These are phyloP conservation scores for Clarias fuscus DNA, from an alignment of 2,797 vertebrate species.

Conservation along the genomic window DNA sequence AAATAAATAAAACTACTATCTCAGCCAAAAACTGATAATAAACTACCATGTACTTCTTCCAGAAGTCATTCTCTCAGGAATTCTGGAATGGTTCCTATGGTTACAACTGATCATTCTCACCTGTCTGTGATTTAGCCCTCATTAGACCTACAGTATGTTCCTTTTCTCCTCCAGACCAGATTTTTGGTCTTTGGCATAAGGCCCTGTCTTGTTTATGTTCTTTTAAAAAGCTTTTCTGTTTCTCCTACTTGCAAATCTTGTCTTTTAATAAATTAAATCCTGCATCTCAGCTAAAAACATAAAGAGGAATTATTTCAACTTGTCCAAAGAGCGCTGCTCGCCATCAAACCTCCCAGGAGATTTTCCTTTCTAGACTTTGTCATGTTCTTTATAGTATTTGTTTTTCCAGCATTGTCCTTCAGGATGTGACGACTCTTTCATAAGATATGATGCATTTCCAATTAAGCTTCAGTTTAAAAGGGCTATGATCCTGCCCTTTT, in stretches of 20 bases:
- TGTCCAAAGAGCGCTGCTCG: not conserved
- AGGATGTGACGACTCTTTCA: not conserved
- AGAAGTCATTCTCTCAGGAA: not conserved
- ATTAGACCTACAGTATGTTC: not conserved
- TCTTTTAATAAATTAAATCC: not conserved
- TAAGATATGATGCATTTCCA: not conserved
- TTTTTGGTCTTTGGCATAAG: not conserved
- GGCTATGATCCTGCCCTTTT: not conserved
- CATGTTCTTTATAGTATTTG: not conserved
- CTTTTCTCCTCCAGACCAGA: not conserved
- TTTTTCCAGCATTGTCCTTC: not conserved
- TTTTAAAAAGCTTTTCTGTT: not conserved
- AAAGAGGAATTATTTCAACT: not conserved
- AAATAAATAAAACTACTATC: not conserved
- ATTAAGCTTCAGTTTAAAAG: not conserved
- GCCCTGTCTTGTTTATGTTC: not conserved
- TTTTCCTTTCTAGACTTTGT: not conserved
- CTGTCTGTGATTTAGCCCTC: conserved; percentile 17
- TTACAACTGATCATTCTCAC: conserved; percentile 22
- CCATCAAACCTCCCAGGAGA: not conserved
- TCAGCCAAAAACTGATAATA: not conserved
- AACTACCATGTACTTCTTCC: not conserved
- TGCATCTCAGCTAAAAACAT: not conserved
- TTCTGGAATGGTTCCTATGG: conserved; percentile 6
- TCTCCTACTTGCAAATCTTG: not conserved